Conservation (phyloP, 2,797 vertebrate species). For the Takifugu rubripes region DNA sequence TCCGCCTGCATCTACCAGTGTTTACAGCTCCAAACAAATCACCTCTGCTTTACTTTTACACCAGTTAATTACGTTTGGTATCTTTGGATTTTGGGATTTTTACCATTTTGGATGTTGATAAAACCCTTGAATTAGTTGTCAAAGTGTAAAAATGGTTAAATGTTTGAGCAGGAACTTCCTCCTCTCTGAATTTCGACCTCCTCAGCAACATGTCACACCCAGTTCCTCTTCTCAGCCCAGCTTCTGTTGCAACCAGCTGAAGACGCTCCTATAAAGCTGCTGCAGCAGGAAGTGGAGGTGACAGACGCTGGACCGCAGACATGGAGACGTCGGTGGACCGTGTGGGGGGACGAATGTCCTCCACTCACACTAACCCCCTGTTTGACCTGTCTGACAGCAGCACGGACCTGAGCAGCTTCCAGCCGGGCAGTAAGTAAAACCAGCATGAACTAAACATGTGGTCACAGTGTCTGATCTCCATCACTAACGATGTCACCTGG, state of each 20-base stretch:
- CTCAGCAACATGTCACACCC: neutral
- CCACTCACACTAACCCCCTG: slow-evolving; percentile 59
- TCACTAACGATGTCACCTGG: too few relatives aligned
- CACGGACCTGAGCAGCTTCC: slow-evolving; percentile 36
- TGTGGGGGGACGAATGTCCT: neutral
- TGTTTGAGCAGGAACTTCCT: neutral
- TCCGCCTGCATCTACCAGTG: too few relatives aligned
- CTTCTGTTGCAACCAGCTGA: too few relatives aligned
- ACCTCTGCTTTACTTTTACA: too few relatives aligned
- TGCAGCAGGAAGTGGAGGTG: slow-evolving; percentile 1
- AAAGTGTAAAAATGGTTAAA: too few relatives aligned
- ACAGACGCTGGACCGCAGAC: neutral
- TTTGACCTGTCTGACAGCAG: slow-evolving; percentile 53
- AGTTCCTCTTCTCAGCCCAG: neutral
- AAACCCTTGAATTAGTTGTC: too few relatives aligned
- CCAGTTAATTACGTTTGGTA: too few relatives aligned
- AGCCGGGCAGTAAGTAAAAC: slow-evolving; percentile 51
- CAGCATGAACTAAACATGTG: too few relatives aligned
- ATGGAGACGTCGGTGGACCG: slow-evolving; percentile 51
- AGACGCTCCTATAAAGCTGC: slow-evolving; percentile 14
- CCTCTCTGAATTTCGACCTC: neutral
- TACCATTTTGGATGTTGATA: too few relatives aligned
- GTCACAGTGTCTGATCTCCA: too few relatives aligned
- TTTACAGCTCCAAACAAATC: too few relatives aligned
- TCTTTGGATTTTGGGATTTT: too few relatives aligned